Conservation (phyloP, 2,888 invertebrate species). For the Leucophenga maculata region DNA sequence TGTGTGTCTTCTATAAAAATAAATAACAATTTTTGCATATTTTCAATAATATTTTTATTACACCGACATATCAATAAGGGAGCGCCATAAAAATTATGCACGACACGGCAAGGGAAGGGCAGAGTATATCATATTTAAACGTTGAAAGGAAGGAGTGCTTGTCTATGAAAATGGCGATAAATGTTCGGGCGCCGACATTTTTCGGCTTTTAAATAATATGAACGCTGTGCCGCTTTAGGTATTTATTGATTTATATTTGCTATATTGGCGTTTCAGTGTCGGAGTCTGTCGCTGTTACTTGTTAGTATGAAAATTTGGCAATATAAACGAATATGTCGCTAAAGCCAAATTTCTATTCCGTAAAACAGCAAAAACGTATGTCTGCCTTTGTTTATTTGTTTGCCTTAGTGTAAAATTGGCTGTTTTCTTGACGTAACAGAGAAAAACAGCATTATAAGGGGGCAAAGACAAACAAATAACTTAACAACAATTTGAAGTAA, state of each 20-base stretch:
- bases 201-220: slow-evolving; percentile 15
- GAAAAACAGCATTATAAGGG: no score
- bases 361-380: no score
- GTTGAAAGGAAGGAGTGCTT: background rate
- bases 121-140: background rate
- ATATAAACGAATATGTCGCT: no score
- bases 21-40: slow-evolving; percentile 26
- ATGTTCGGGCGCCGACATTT: background rate
- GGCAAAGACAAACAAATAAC: no score
- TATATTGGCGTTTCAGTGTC: background rate
- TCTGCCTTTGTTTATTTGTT: no score
- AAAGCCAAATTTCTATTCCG: no score
- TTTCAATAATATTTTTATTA: slow-evolving; percentile 25
- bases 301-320: background rate
- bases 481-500: no score
- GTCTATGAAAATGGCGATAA: slow-evolving; percentile 10
- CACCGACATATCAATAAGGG: slow-evolving; percentile 14
- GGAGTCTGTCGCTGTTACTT: background rate
- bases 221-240: slow-evolving; percentile 3
- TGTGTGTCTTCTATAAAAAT: slow-evolving; percentile 2
- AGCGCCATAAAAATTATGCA: slow-evolving; percentile 18
- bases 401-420: no score
- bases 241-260: slow-evolving; percentile 24
- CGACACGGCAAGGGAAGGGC: background rate
- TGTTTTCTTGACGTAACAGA: no score